Percentiles rank a stretch among this genome's conserved stretches.
Evolutionary conservation across 1,140 invertebrate species (phyloP).

Genomic region (Hycleus phaleratus): DNA sequence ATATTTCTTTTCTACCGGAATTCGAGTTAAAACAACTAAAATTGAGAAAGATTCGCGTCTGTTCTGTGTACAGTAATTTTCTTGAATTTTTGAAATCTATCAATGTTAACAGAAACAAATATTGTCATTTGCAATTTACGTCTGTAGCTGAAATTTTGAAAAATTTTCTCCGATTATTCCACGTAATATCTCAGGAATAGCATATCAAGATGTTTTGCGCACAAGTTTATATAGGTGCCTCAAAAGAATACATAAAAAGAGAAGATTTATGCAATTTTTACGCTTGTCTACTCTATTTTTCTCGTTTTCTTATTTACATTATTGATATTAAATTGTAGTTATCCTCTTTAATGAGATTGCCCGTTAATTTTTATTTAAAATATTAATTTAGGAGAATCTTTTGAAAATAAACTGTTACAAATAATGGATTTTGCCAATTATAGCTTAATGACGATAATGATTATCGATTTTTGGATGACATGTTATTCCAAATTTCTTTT

Average conservation of each 20-base stretch:
- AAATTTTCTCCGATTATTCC: neutral
- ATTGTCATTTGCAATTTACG: neutral
- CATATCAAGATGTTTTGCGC: constrained; percentile 15
- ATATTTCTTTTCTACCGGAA: too few species aligned
- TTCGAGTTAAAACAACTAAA: too few species aligned
- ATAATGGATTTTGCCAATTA: neutral
- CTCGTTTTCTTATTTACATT: constrained; percentile 1
- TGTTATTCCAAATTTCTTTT: constrained; percentile 10
- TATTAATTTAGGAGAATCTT: too few species aligned
- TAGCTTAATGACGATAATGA: too few species aligned
- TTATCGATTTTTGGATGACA: neutral
- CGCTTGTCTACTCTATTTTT: too few species aligned
- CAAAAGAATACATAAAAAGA: neutral
- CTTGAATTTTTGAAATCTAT: too few species aligned
- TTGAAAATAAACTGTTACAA: neutral
- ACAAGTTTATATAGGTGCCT: constrained; percentile 13
- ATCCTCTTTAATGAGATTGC: constrained; percentile 13
- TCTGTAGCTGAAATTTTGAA: neutral
- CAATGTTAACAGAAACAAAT: too few species aligned
- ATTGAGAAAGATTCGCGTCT: too few species aligned
- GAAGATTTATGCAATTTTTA: too few species aligned
- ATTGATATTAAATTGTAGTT: constrained; percentile 9
- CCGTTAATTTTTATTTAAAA: constrained; percentile 1
- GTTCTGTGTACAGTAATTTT: too few species aligned
- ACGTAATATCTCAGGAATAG: constrained; percentile 15